Percentiles rank a stretch among this genome's conserved stretches.
Conservation (phyloP, 2,797 vertebrate genomes). For the Bradypus variegatus region DNA sequence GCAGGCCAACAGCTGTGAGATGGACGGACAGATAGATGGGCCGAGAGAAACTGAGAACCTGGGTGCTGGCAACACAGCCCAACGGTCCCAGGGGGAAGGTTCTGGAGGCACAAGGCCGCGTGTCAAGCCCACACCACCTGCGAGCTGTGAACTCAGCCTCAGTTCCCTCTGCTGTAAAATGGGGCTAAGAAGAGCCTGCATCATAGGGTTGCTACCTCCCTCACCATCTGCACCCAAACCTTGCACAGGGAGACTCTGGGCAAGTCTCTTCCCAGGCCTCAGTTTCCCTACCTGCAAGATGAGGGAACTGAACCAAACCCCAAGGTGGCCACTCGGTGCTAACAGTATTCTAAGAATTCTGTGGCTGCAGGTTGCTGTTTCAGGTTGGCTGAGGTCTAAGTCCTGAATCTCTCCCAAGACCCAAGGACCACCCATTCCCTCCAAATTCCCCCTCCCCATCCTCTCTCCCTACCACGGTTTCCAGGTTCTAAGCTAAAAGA, state of each 20-base stretch:
- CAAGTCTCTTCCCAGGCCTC: neutral
- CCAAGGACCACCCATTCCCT: neutral
- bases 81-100: rapidly evolving
- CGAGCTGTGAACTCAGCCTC: neutral
- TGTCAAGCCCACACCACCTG: neutral
- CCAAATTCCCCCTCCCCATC: neutral
- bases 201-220: neutral
- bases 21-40: neutral
- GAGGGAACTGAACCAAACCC: neutral
- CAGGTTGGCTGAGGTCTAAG: neutral
- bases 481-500: neutral
- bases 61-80: neutral
- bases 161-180: rapidly evolving
- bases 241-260: neutral
- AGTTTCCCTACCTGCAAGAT: neutral
- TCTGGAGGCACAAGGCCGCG: neutral
- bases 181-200: neutral
- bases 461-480: neutral
- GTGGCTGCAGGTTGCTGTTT: neutral
- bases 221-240: neutral
- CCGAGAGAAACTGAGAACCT: neutral
- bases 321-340: neutral
- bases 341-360: neutral
- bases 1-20: neutral
- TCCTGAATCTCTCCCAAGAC: neutral